Conservation (phyloP, 2,888 invertebrate genomes). For the Platynereis dumerilii region DNA sequence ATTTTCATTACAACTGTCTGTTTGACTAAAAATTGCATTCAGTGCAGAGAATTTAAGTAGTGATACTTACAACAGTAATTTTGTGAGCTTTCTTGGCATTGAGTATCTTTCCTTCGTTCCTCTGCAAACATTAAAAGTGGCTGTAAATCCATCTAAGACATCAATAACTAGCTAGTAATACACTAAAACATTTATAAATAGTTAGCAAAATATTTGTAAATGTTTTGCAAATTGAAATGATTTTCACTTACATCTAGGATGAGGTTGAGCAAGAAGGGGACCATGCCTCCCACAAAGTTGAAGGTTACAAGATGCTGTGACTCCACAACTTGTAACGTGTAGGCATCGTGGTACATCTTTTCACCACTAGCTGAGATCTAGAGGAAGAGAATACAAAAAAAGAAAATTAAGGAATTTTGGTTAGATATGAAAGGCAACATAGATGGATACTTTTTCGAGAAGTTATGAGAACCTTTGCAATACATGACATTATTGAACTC, state of each 20-base stretch:
- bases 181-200: no score
- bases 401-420: not conserved
- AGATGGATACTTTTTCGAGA: no score
- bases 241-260: conserved; percentile 58
- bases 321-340: conserved; percentile 63
- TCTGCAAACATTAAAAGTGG: conserved; percentile 52
- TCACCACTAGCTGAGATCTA: conserved; percentile 55
- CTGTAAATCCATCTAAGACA: no score
- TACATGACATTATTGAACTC: no score
- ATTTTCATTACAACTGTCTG: no score
- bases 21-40: no score
- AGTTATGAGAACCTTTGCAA: no score
- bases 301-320: conserved; percentile 51
- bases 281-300: conserved; percentile 62
- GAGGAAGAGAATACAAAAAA: conserved; percentile 5
- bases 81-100: conserved; percentile 61
- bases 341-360: conserved; percentile 58
- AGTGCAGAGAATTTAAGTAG: no score
- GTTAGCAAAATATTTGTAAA: no score
- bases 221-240: no score
- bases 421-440: no score
- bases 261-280: conserved; percentile 62
- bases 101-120: conserved; percentile 50
- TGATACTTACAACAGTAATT: conserved; percentile 48
- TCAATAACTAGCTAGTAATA: no score